Percentiles rank a stretch among this genome's conserved stretches.
Conservation (phyloP, 1,140 invertebrate genomes). For the Trichogramma pretiosum region DNA sequence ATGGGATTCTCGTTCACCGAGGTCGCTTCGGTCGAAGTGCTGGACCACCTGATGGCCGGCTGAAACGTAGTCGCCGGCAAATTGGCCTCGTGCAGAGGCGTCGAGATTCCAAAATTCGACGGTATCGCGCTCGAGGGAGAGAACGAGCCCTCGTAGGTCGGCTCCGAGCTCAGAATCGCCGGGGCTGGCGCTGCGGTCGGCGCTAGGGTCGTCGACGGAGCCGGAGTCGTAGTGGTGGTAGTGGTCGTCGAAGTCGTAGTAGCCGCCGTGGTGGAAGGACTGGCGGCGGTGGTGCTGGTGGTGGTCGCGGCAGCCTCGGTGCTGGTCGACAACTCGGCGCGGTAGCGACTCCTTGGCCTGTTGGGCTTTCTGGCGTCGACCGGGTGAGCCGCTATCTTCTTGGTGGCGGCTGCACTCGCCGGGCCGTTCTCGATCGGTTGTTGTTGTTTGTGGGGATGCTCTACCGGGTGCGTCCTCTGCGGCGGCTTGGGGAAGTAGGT, state of each 20-base stretch:
- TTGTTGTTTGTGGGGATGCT: too few species aligned
- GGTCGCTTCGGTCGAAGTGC: too few species aligned
- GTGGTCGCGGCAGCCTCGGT: background rate
- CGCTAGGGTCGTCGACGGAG: background rate
- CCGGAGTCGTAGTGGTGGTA: background rate
- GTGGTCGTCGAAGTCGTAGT: background rate
- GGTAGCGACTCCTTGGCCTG: slow-evolving; percentile 2
- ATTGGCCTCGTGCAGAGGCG: too few species aligned
- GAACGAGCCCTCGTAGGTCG: too few species aligned
- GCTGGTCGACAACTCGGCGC: background rate
- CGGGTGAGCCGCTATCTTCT: too few species aligned
- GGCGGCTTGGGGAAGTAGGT: too few species aligned
- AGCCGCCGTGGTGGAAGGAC: background rate
- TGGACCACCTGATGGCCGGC: background rate
- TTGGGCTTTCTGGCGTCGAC: background rate
- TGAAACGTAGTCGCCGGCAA: background rate
- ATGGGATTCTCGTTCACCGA: background rate
- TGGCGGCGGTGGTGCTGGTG: background rate
- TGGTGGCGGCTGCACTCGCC: too few species aligned
- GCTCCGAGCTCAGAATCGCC: too few species aligned
- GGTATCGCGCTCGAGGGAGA: too few species aligned
- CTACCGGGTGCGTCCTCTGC: too few species aligned
- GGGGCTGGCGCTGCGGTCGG: background rate
- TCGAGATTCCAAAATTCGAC: too few species aligned
- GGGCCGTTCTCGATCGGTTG: too few species aligned